Evolutionary conservation across 2,888 invertebrate species (phyloP).

Genomic region (Cryptocheilus praepositus): DNA sequence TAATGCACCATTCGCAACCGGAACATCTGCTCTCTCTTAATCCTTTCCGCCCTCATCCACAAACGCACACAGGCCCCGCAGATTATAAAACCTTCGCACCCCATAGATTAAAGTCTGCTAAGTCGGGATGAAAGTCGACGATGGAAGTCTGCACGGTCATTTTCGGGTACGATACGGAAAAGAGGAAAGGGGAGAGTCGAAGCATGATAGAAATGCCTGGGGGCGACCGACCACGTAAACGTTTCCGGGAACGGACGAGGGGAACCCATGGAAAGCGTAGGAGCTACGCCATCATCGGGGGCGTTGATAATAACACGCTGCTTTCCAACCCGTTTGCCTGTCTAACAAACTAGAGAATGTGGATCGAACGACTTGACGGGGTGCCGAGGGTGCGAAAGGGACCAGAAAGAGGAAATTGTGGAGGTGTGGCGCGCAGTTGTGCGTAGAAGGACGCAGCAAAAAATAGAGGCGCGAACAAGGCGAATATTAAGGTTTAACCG

Average conservation of each 20-base stretch:
- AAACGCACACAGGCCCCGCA: too few species aligned
- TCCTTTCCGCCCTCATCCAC: constrained; percentile 17
- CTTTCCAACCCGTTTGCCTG: constrained; percentile 50
- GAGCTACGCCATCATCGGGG: constrained; percentile 24
- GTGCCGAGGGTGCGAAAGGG: constrained; percentile 32
- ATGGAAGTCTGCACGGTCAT: constrained; percentile 20
- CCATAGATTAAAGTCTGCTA: constrained; percentile 23
- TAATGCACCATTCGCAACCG: too few species aligned
- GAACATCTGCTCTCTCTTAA: too few species aligned
- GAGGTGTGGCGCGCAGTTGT: constrained; percentile 3
- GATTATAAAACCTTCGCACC: not conserved
- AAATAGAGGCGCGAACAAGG: constrained; percentile 18
- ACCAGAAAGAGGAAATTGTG: constrained; percentile 33
- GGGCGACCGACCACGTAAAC: constrained; percentile 36
- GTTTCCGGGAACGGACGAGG: constrained; percentile 28
- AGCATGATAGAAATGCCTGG: constrained; percentile 22
- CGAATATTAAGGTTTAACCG: too few species aligned
- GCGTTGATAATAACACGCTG: constrained; percentile 47
- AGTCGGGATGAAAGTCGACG: constrained; percentile 44
- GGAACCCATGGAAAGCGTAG: constrained; percentile 8
- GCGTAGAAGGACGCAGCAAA: constrained; percentile 2
- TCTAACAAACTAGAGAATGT: constrained; percentile 41
- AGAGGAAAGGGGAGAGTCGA: constrained; percentile 11
- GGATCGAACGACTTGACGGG: constrained; percentile 12
- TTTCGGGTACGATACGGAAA: constrained; percentile 13